Evolutionary conservation across 1,140 invertebrate species (phyloP).

Genomic region (Pogonus chalceus): DNA sequence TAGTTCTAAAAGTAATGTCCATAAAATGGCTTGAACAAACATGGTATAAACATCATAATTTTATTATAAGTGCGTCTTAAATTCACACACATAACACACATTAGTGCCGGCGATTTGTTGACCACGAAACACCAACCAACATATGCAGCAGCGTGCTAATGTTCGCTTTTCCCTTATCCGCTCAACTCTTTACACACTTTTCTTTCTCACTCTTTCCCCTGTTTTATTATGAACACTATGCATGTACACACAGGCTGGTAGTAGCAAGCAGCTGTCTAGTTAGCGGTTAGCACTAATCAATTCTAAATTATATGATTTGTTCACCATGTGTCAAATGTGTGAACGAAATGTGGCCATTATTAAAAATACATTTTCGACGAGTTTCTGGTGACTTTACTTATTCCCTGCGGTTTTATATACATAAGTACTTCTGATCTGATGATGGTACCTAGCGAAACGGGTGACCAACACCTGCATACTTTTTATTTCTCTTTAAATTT

Average conservation of each 20-base stretch:
- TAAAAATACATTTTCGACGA: constrained; percentile 1
- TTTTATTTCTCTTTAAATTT: constrained; percentile 32
- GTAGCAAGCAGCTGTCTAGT: constrained; percentile 21
- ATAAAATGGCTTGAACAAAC: too few relatives aligned
- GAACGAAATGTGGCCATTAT: constrained; percentile 4
- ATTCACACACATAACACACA: too few relatives aligned
- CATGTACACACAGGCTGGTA: background rate
- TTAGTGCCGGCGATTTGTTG: too few relatives aligned
- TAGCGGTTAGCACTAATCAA: constrained; percentile 21
- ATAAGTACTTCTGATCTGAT: too few relatives aligned
- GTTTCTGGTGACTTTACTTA: too few relatives aligned
- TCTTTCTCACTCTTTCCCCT: background rate
- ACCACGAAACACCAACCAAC: background rate
- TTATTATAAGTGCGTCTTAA: too few relatives aligned
- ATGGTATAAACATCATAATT: too few relatives aligned
- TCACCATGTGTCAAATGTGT: constrained; percentile 7
- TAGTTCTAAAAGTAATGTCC: too few relatives aligned
- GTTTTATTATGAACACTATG: too few relatives aligned
- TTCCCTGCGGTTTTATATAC: too few relatives aligned
- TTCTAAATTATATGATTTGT: constrained; percentile 19
- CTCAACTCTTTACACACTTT: background rate
- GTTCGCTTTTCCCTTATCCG: background rate
- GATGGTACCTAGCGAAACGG: too few relatives aligned
- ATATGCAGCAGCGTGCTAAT: background rate
- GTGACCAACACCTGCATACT: constrained; percentile 30